Evolutionary conservation across 53 echinoderm and acorn worm species (phyloP).

Genomic region (Echinarachnius parma): DNA sequence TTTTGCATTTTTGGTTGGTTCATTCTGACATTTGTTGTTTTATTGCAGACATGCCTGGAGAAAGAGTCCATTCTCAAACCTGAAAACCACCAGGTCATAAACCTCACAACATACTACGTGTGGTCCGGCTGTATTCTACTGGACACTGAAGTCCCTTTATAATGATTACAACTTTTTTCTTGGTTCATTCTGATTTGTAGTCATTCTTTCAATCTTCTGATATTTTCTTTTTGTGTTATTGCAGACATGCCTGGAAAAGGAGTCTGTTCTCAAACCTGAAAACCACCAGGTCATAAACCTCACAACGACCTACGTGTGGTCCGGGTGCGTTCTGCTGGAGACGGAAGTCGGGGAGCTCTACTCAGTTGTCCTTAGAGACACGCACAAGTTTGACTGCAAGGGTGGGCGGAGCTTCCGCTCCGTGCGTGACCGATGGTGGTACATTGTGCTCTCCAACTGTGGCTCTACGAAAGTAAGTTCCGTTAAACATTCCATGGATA

Average conservation of each 20-base stretch:
- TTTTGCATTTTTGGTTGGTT: no score
- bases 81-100: constrained; percentile 81
- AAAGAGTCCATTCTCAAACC: constrained; percentile 69
- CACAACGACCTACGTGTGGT: constrained; percentile 80
- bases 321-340: constrained; percentile 60
- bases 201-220: neutral
- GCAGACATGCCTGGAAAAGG: constrained; percentile 78
- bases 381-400: constrained; percentile 63
- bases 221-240: neutral
- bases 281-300: constrained; percentile 94
- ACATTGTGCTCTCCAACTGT: constrained; percentile 81
- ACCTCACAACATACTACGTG: constrained; percentile 69
- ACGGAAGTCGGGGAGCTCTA: constrained; percentile 20
- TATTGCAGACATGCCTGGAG: constrained; percentile 57
- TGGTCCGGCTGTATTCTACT: constrained; percentile 71
- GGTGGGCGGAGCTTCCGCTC: constrained; percentile 77
- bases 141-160: constrained; percentile 9
- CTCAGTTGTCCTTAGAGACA: constrained; percentile 9
- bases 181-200: no score
- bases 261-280: constrained; percentile 68
- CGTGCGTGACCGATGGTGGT: constrained; percentile 89
- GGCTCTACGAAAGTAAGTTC: constrained; percentile 45
- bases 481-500: no score
- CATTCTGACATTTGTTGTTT: no score
- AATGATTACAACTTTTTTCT: neutral